Percentiles rank a stretch among this genome's conserved stretches.
phyloP scores from a whole-genome alignment of 1,140 invertebrate species.

The Hetaerina americana region DNA sequence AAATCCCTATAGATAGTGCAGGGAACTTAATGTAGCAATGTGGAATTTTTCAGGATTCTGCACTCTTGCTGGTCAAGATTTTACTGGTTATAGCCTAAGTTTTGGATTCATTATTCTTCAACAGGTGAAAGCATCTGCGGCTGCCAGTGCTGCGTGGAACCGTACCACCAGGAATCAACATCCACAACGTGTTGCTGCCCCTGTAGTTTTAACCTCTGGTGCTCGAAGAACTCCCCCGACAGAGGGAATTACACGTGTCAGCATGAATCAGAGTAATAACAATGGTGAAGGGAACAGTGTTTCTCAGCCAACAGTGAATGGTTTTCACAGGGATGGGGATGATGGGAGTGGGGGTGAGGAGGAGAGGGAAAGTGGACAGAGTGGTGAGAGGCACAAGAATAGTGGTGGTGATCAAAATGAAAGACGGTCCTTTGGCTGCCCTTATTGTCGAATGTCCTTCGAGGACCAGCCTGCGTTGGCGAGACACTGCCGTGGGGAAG shows the following conservation, averaged over 20 bases:
- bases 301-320: neutral
- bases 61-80: too few relatives aligned
- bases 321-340: neutral
- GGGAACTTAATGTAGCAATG: too few relatives aligned
- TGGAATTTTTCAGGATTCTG: too few relatives aligned
- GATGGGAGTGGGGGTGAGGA: neutral
- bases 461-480: neutral
- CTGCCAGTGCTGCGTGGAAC: neutral
- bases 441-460: neutral
- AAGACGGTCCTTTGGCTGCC: neutral
- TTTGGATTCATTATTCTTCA: too few relatives aligned
- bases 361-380: neutral
- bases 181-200: neutral
- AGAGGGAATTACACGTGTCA: neutral
- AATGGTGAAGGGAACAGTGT: neutral
- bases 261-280: neutral
- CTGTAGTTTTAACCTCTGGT: neutral
- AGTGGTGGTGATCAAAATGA: too few relatives aligned
- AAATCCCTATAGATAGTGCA: too few relatives aligned
- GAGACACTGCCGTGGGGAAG: neutral
- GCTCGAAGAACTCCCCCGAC: neutral
- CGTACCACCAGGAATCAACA: neutral
- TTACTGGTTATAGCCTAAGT: too few relatives aligned
- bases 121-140: neutral
- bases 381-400: neutral